Evolutionary conservation across 2,797 vertebrate species (phyloP), one percentile per base, ranked within the genome.

Genomic region (Hapalemur alaotrensis): DNA sequence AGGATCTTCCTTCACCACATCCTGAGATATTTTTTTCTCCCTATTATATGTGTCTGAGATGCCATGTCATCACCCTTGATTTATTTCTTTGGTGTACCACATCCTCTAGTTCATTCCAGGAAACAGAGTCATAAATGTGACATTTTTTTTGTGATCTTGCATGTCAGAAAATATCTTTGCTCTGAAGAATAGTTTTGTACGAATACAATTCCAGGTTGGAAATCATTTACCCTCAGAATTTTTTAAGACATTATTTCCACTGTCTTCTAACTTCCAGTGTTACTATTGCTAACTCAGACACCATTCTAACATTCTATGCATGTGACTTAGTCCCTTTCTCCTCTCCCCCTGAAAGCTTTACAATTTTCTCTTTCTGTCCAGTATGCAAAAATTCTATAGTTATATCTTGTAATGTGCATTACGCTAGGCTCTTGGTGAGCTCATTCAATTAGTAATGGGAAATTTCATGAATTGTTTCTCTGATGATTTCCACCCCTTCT

Each of bases 201-300:
- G 32, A 93, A 48, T 91, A 65, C 88, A 96, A 79, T 57, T 93
- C 57, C 54, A 73, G 48, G 18, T 67, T 95, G 69, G 25, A 95
- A 91, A 65, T 54, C 67, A 61, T 69, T 78, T 85, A 18, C 72
- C 14, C 41, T 93, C n/a, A 72, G 20, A 91, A 78, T 78, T 78
- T 92, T 59, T 94, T 46, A 95, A 32, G 10, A 38, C 17, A 57
- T 80, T 76, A 46, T 80, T 80, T 80, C n/a, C 30, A 46, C 72
- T 92, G 4, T 83, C 48, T 86, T 81, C n/a, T 76, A 78, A 76
- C 5, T 72, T 83, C 23, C 25, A 57, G 14, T 67, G 15, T 61
- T 86, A 30, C 38, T 75, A n/a, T 30, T 48, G 52, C 20, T 81
- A 43, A 92, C 28, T 72, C 63, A 43, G 67, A 92, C 38, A n/a